Percentiles rank a stretch among this genome's conserved stretches.
Evolutionary conservation across 1,140 invertebrate genomes (phyloP).

Genomic region (Trachymyrmex septentrionalis): DNA sequence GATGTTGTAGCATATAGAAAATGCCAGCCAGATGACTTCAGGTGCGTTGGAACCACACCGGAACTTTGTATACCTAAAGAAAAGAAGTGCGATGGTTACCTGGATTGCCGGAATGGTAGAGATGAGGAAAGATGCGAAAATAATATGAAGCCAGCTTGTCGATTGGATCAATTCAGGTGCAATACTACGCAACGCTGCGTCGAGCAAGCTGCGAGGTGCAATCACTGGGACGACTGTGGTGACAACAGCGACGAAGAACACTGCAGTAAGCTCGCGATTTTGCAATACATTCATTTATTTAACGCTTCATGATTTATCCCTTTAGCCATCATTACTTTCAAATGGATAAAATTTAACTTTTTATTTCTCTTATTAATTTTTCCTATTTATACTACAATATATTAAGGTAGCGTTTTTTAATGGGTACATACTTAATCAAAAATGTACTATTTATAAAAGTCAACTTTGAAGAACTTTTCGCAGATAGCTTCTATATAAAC

Average conservation of each 20-base stretch:
- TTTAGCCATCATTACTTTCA: not conserved
- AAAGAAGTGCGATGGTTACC: slow-evolving; percentile 96
- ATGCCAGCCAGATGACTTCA: slow-evolving; percentile 94
- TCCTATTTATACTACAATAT: too few relatives aligned
- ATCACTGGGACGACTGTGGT: slow-evolving; percentile 95
- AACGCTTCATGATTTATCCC: not conserved
- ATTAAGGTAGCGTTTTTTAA: too few relatives aligned
- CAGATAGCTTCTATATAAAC: too few relatives aligned
- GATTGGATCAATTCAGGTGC: slow-evolving; percentile 96
- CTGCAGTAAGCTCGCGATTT: slow-evolving; percentile 90
- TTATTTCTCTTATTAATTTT: too few relatives aligned
- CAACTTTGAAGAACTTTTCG: too few relatives aligned
- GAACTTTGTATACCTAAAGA: slow-evolving; percentile 94
- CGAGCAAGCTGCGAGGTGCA: slow-evolving; percentile 93
- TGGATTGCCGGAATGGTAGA: slow-evolving; percentile 94
- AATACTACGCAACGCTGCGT: slow-evolving; percentile 94
- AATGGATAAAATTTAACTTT: not conserved
- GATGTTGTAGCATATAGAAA: slow-evolving; percentile 92
- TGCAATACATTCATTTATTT: not conserved
- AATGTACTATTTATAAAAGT: too few relatives aligned
- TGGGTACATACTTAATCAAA: too few relatives aligned
- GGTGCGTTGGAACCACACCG: slow-evolving; percentile 88
- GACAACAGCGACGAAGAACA: slow-evolving; percentile 96
- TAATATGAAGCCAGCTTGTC: slow-evolving; percentile 87
- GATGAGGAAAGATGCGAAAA: slow-evolving; percentile 93